Base-by-base conservation (phyloP, 2,797 vertebrate species). In the Bovichtus variegatus region DNA sequence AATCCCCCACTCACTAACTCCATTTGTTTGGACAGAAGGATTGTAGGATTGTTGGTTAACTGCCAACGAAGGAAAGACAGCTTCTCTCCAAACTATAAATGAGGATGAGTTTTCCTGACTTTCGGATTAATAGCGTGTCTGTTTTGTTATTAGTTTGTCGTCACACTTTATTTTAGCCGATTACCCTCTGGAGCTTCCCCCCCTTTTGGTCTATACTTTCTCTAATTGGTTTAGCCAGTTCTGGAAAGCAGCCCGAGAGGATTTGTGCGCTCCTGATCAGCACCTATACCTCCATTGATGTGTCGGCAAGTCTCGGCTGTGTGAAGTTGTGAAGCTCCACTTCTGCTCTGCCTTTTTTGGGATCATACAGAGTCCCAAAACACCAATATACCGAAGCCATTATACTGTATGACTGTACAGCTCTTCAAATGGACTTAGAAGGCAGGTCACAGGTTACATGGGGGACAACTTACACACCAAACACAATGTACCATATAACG, bases 21-120 rank as follows among this genome's bases (percentile, higher is more conserved):
- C 10, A n/a, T 59, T 59, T 54, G 36, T 76, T 53, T 57, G 50
- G 77, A 77, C 54, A 76, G 75, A 81, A n/a, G 69, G 70, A 79
- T 65, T 67, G 55, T 44, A 6, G 16, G 46, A 76, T n/a, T 79
- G 69, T 57, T 65, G 78, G 63, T 69, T 75, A 65, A 81, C 46
- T 49, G 74, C 70, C 50, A 67, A 15, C 34, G 44, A 80, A 40
- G 49, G 0, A 16, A 59, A 29, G 64, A 38, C 53, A 31, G 29
- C 58, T 76, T 47, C 47, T 27, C 41, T 57, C 43, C 15, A 27
- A 57, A 50, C 38, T 41, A 41, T 12, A 50, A 61, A 70, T 63
- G 38, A 41, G 25, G 23, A 55, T 27, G 34, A 71, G 27, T 54
- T 80, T 21, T 27, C 13, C 46, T 25, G 38, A 76, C 58, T 50